Percentiles rank a stretch among this genome's conserved stretches.
Conservation (phyloP, 2,113 vertebrate genomes). For the Chaenocephalus aceratus region DNA sequence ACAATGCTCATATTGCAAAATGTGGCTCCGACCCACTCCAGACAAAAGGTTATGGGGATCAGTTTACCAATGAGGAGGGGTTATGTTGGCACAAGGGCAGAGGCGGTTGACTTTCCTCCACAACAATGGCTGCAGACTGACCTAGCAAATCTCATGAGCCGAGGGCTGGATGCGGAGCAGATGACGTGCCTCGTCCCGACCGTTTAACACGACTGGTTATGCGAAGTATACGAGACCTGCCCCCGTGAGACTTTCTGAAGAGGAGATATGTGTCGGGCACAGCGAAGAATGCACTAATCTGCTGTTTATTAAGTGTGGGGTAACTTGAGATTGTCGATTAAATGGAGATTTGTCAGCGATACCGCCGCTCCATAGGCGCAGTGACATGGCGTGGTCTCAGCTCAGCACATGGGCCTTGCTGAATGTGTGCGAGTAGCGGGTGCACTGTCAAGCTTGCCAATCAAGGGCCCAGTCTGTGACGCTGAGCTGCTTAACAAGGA, state of each 20-base stretch:
- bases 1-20: conserved; percentile 73
- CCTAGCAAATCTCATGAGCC: conserved; percentile 54
- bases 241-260: conserved; percentile 87
- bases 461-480: conserved; percentile 65
- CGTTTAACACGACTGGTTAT: conserved; percentile 87
- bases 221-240: conserved; percentile 83
- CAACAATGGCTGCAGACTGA: conserved; percentile 62
- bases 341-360: conserved; percentile 93
- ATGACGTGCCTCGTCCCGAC: conserved; percentile 84
- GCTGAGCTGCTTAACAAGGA: conserved; percentile 73
- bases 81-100: conserved; percentile 64
- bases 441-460: conserved; percentile 75
- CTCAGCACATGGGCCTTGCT: conserved; percentile 82
- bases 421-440: conserved; percentile 81
- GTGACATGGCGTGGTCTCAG: conserved; percentile 80
- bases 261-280: conserved; percentile 89
- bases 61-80: conserved; percentile 77
- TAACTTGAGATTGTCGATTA: conserved; percentile 95
- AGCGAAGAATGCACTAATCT: conserved; percentile 93
- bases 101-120: conserved; percentile 43
- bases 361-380: conserved; percentile 76
- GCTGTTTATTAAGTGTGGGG: conserved; percentile 95
- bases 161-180: conserved; percentile 82
- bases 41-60: conserved; percentile 80
- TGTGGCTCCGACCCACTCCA: conserved; percentile 60